A percentile compares a stretch with the other conserved stretches of the same genome.
phyloP scores from a whole-genome alignment of 1,140 invertebrate species.

The Atta cephalotes region DNA sequence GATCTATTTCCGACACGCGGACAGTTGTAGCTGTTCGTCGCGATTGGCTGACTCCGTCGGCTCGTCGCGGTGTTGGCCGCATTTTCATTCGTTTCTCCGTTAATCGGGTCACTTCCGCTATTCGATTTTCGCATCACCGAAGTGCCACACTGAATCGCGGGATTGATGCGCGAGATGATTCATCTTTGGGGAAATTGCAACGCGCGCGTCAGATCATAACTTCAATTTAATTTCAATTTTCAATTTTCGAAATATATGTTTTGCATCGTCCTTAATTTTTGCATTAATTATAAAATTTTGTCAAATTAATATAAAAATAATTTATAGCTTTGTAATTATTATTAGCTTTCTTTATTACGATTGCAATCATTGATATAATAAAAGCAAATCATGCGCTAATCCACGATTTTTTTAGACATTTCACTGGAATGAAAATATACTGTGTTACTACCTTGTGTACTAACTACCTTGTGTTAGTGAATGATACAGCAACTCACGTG shows the following conservation, averaged over 20 bases:
- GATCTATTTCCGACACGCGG: slow-evolving; percentile 83
- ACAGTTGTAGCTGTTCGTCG: slow-evolving; percentile 77
- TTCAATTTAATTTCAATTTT: neutral
- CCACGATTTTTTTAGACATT: neutral
- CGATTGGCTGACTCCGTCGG: slow-evolving; percentile 80
- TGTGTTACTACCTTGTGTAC: too few species aligned
- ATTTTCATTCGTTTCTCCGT: slow-evolving; percentile 84
- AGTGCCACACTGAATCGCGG: neutral
- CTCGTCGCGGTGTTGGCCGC: slow-evolving; percentile 81
- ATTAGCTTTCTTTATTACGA: neutral
- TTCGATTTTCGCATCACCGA: slow-evolving; percentile 61
- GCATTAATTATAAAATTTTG: neutral
- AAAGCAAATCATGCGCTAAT: neutral
- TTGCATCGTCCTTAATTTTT: neutral
- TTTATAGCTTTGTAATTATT: slow-evolving; percentile 5
- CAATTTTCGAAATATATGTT: neutral
- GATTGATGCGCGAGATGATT: slow-evolving; percentile 16
- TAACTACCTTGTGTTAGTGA: neutral
- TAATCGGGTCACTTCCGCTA: slow-evolving; percentile 85
- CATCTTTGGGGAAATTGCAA: neutral
- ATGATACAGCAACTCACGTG: neutral
- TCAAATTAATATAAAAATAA: neutral
- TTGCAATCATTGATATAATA: slow-evolving; percentile 3
- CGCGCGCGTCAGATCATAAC: neutral
- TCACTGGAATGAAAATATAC: slow-evolving; percentile 12